Conservation (phyloP, 2,888 invertebrate species). For the Drosophila mercatorum region DNA sequence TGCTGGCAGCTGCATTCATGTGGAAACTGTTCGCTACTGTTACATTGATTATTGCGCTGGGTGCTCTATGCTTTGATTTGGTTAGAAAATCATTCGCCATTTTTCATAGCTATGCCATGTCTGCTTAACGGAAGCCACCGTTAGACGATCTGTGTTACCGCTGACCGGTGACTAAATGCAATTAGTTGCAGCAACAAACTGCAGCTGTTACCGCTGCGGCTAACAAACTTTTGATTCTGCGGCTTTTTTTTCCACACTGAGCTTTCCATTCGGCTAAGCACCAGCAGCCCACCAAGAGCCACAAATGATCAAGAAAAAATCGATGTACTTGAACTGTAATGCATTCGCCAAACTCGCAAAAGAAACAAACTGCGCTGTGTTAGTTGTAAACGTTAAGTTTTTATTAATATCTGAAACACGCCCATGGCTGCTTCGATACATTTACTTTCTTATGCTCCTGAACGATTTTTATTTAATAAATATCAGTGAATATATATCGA, state of each 20-base stretch:
- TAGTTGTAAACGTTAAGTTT: background rate
- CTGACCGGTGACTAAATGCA: conserved; percentile 71
- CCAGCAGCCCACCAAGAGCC: conserved; percentile 40
- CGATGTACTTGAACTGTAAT: conserved; percentile 19
- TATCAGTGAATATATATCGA: too few species aligned
- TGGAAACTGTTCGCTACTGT: conserved; percentile 64
- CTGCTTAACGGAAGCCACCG: conserved; percentile 77
- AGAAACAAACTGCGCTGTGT: background rate
- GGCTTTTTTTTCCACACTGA: conserved; percentile 25
- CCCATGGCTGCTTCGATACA: background rate
- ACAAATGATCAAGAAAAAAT: conserved; percentile 60
- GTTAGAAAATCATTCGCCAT: conserved; percentile 58
- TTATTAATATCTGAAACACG: background rate
- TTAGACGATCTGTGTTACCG: conserved; percentile 70
- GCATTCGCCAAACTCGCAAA: background rate
- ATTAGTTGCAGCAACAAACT: conserved; percentile 78
- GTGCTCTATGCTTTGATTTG: conserved; percentile 74
- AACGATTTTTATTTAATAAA: background rate
- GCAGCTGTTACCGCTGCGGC: conserved; percentile 59
- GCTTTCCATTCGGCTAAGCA: conserved; percentile 73
- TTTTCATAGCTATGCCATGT: conserved; percentile 45
- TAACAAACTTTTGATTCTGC: conserved; percentile 15
- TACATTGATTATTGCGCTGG: conserved; percentile 46
- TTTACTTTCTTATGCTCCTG: background rate
- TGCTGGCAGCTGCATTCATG: conserved; percentile 57